phyloP scores from a whole-genome alignment of 2,113 vertebrate species.

The Spilogale gracilis region DNA sequence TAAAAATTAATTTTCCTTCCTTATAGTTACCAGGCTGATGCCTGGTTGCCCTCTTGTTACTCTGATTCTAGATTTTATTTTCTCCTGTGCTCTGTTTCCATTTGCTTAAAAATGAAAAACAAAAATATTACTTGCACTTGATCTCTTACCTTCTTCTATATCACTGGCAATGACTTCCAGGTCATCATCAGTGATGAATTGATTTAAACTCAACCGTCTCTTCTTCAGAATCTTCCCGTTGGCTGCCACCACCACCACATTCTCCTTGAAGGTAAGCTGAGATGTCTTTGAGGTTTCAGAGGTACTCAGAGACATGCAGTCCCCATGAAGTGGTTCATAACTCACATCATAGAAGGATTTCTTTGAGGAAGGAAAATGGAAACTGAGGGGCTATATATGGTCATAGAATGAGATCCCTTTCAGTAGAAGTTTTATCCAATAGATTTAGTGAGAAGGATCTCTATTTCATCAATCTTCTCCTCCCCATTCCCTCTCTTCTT shows the following conservation, averaged over 20 bases:
- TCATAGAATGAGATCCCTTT: neutral
- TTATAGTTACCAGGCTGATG: neutral
- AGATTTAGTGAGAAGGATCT: neutral
- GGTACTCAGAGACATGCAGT: neutral
- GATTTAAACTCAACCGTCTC: constrained; percentile 34
- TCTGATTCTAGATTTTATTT: constrained; percentile 15
- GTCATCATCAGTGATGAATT: neutral
- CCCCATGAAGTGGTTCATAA: neutral
- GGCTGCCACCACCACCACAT: neutral
- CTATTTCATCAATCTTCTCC: neutral
- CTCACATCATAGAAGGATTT: constrained; percentile 75
- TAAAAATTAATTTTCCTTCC: neutral
- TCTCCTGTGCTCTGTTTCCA: neutral
- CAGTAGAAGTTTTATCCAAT: neutral
- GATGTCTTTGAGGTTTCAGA: constrained; percentile 17
- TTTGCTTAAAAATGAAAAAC: constrained; percentile 7
- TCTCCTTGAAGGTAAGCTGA: neutral
- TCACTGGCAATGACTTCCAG: neutral
- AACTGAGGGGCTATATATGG: neutral
- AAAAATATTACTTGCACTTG: neutral
- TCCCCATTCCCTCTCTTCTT: neutral
- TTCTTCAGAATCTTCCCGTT: constrained; percentile 63
- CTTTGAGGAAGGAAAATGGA: constrained; percentile 50
- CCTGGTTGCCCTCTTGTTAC: neutral
- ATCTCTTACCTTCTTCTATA: constrained; percentile 59